phyloP scores from a whole-genome alignment of 2,797 vertebrate genomes.

The Danionella dracula region DNA sequence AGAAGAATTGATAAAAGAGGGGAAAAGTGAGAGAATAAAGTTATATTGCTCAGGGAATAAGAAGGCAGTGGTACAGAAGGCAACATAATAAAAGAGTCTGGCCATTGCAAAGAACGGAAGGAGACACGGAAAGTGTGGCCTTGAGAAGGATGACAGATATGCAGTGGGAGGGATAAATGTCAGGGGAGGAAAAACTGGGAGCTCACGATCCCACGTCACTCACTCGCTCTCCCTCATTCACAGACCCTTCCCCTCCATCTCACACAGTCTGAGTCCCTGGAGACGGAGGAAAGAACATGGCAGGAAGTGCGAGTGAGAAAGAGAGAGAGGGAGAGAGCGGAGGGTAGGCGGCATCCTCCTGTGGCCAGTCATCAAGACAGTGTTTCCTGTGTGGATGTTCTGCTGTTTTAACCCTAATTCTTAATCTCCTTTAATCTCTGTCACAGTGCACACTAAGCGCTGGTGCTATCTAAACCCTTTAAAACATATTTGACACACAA shows the following conservation, averaged over 20 bases:
- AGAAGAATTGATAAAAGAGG: neutral
- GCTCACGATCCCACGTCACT: conserved; percentile 10
- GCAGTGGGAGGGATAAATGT: conserved; percentile 21
- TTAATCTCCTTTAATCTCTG: conserved; percentile 65
- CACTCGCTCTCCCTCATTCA: conserved; percentile 9
- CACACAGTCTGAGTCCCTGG: conserved; percentile 10
- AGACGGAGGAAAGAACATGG: conserved; percentile 23
- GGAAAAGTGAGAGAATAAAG: conserved; percentile 38
- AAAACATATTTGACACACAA: conserved; percentile 35
- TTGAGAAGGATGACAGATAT: conserved; percentile 23
- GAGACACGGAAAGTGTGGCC: conserved; percentile 22
- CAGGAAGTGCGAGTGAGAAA: neutral
- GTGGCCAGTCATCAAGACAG: conserved; percentile 57
- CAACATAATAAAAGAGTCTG: neutral
- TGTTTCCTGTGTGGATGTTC: conserved; percentile 42
- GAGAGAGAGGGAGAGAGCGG: neutral
- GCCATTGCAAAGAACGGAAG: conserved; percentile 12
- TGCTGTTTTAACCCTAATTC: conserved; percentile 62
- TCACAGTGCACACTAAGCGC: conserved; percentile 18
- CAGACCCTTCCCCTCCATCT: conserved; percentile 21
- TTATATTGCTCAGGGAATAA: neutral
- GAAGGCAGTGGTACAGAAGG: neutral
- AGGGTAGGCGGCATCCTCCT: conserved; percentile 31
- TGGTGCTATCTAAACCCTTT: conserved; percentile 18
- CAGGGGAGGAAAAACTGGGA: conserved; percentile 19